These are phyloP conservation scores for Limnodromus scolopaceus DNA, from an alignment of 2,797 vertebrate genomes.

Conservation along the genomic window DNA sequence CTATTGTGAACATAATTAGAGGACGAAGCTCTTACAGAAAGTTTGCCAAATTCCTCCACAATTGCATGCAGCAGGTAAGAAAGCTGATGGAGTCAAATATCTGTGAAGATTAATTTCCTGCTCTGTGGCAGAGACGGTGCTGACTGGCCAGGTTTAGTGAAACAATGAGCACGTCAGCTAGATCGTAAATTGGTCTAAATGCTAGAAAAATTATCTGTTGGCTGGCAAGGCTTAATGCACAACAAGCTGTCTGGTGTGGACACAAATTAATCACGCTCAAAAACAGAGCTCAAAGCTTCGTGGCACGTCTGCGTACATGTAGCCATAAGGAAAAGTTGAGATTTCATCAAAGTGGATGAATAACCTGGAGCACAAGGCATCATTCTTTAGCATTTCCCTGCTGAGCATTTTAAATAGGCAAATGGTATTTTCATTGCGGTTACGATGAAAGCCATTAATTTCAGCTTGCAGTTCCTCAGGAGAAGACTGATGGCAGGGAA, in stretches of 20 bases:
- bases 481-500: not conserved
- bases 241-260: not conserved
- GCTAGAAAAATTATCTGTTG: conserved; percentile 42
- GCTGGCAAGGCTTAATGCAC: not conserved
- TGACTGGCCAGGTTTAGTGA: conserved; percentile 37
- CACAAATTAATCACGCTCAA: not conserved
- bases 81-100: not conserved
- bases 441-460: conserved; percentile 20
- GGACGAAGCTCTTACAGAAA: not conserved
- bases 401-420: conserved; percentile 23
- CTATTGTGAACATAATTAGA: not conserved
- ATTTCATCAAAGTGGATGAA: conserved; percentile 26
- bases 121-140: not conserved
- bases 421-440: not conserved
- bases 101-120: conserved; percentile 51
- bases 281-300: not conserved
- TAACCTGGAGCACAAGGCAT: conserved; percentile 1
- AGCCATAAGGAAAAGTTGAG: not conserved
- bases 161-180: conserved; percentile 17
- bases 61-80: conserved; percentile 34
- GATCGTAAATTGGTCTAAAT: conserved; percentile 33
- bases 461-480: not conserved
- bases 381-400: not conserved
- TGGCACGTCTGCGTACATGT: rapidly evolving
- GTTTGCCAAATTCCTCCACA: not conserved